Evolutionary conservation across 64 coral and sea anemone genomes (phyloP), one percentile per base, ranked within the genome.

Genomic region (Pocillopora verrucosa): DNA sequence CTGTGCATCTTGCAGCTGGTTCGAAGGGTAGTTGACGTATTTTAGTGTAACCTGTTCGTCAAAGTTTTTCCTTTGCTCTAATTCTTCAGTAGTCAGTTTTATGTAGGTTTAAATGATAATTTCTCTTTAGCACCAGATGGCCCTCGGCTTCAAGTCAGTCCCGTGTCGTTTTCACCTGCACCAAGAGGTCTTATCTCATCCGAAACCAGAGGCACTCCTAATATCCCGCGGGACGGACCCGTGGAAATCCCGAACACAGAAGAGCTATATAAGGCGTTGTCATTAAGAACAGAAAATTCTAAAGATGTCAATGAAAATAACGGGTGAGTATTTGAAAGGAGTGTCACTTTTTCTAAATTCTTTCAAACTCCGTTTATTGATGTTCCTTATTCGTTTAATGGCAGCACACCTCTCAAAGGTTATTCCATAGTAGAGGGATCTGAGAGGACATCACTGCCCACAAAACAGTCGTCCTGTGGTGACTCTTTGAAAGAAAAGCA

Each of bases 181-280:
- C 89, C 89, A 19, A 86, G 81, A 78, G 75, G 59, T 38, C 37
- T 72, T 26, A 22, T 65, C n/a, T 72, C 34, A 84, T 68, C 34
- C 58, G 89, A 72, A 60, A 35, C 69, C 76, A 91, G 59, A 41
- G 80, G 35, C 56, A 75, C 58, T 62, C 82, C 69, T 25, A 35
- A 85, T 56, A 34, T 91, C 35, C 89, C 89, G 80, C 79, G 89
- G 72, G 89, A 91, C 4, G 89, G 89, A 75, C 89, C 90, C 64
- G 65, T 87, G 2, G 60, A 86, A 70, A 92, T 65, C 76, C 90
- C 90, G 64, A 92, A 41, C 35, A 92, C 90, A 4, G 78, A 87
- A 1, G 90, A 92, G 20, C 76, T 92, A 11, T 92, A 87, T 61
- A 76, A 19, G 30, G 90, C 90, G 0, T 51, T 92, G 19, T 92